These are phyloP conservation scores for Hemibagrus wyckioides DNA, from an alignment of 2,113 vertebrate species.

Conservation along the genomic window DNA sequence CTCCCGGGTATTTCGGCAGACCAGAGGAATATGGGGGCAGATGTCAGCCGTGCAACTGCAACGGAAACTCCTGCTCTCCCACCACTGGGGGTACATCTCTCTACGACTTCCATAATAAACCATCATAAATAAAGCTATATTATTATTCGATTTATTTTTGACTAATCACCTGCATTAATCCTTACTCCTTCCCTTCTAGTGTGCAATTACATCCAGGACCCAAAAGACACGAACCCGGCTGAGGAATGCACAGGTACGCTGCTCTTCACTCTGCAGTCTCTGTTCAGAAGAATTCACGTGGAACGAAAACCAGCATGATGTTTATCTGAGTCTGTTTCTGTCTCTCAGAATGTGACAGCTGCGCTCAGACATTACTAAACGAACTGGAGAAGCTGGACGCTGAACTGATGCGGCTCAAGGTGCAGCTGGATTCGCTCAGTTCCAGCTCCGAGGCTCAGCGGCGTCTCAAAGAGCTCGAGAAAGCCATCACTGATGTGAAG, in stretches of 20 bases:
- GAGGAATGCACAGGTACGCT: conserved; percentile 80
- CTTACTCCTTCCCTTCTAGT: conserved; percentile 70
- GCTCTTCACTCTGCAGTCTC: background rate
- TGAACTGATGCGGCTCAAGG: conserved; percentile 78
- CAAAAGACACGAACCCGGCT: conserved; percentile 80
- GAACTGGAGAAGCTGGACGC: conserved; percentile 80
- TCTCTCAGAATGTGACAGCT: conserved; percentile 87
- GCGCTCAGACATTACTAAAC: conserved; percentile 81
- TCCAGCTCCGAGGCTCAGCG: conserved; percentile 67
- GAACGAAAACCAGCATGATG: background rate
- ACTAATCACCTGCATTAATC: background rate
- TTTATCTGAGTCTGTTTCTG: conserved; percentile 48
- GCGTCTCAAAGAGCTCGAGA: conserved; percentile 80
- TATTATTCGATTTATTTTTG: background rate
- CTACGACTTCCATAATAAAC: background rate
- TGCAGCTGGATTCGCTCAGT: conserved; percentile 75
- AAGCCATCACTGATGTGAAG: conserved; percentile 77
- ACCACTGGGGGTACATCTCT: conserved; percentile 81
- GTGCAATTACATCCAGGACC: conserved; percentile 82
- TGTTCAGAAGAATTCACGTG: background rate
- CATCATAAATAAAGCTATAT: background rate
- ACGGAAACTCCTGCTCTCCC: conserved; percentile 82
- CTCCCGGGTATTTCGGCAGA: conserved; percentile 88
- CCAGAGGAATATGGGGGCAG: conserved; percentile 78
- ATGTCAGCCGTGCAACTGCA: conserved; percentile 83